These are phyloP conservation scores for Megaustenia siamemsis DNA, from an alignment of 2,888 invertebrate genomes.

Conservation along the genomic window DNA sequence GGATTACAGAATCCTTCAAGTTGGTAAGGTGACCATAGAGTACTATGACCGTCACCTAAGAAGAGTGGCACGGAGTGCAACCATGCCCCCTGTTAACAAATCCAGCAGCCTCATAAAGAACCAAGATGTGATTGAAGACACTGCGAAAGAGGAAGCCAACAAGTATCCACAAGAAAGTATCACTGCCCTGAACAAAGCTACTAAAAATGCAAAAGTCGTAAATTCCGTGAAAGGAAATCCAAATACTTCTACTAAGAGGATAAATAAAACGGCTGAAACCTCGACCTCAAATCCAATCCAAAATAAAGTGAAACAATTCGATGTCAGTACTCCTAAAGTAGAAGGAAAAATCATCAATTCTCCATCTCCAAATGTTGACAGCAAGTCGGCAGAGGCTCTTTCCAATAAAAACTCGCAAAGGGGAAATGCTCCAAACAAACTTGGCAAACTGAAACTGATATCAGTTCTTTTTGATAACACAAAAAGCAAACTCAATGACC, in stretches of 20 bases:
- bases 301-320: background rate
- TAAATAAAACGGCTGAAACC: background rate
- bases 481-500: background rate
- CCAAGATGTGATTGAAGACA: too few species aligned
- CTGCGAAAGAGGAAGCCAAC: background rate
- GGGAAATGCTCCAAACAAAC: background rate
- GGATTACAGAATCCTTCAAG: slow-evolving; percentile 1
- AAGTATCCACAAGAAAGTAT: too few species aligned
- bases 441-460: too few species aligned
- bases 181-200: background rate
- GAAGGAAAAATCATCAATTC: too few species aligned
- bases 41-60: slow-evolving; percentile 25
- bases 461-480: too few species aligned
- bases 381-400: background rate
- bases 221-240: background rate
- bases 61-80: slow-evolving; percentile 18
- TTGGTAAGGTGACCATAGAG: slow-evolving; percentile 11
- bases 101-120: background rate
- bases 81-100: background rate
- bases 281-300: too few species aligned
- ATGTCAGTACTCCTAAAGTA: background rate
- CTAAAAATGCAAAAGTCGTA: too few species aligned
- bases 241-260: too few species aligned
- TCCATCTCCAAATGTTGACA: background rate
- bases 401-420: too few species aligned